phyloP scores from a whole-genome alignment of 1,140 invertebrate species.

The Calosoma granatense region DNA sequence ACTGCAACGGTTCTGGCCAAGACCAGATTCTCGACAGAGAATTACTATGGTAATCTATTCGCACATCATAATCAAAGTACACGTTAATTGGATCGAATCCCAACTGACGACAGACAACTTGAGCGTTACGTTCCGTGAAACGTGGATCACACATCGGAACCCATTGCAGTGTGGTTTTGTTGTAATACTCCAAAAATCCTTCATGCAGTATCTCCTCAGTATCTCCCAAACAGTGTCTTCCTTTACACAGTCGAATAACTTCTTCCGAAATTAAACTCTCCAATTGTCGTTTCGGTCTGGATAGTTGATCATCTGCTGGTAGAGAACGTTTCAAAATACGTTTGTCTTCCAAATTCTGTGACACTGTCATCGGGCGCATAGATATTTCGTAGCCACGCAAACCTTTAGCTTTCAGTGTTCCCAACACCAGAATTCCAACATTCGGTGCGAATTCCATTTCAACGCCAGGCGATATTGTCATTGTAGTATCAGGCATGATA shows the following conservation, averaged over 20 bases:
- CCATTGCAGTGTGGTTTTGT: conserved; percentile 90
- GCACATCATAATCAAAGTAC: conserved; percentile 66
- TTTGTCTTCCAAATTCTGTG: conserved; percentile 34
- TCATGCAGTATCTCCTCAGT: conserved; percentile 43
- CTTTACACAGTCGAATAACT: conserved; percentile 63
- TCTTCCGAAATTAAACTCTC: conserved; percentile 41
- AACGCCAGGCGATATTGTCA: conserved; percentile 84
- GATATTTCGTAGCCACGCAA: conserved; percentile 66
- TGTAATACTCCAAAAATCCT: conserved; percentile 92
- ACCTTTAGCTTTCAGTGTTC: conserved; percentile 79
- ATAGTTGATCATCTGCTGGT: conserved; percentile 31
- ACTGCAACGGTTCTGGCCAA: conserved; percentile 88
- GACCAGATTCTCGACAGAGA: conserved; percentile 77
- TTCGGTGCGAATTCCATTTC: conserved; percentile 91
- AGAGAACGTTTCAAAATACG: conserved; percentile 34
- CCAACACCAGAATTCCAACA: conserved; percentile 93
- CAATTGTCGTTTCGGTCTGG: conserved; percentile 36
- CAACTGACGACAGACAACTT: conserved; percentile 92
- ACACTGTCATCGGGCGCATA: conserved; percentile 59
- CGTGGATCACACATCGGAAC: conserved; percentile 91
- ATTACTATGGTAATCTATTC: conserved; percentile 78
- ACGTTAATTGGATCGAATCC: conserved; percentile 83
- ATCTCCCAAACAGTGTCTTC: conserved; percentile 53
- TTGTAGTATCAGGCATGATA: conserved; percentile 83
- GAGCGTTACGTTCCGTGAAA: conserved; percentile 89